A percentile compares a stretch with the other conserved stretches of the same genome.
These are phyloP conservation scores for Ceratotherium simum DNA, from an alignment of 2,113 vertebrate species.

Conservation along the genomic window DNA sequence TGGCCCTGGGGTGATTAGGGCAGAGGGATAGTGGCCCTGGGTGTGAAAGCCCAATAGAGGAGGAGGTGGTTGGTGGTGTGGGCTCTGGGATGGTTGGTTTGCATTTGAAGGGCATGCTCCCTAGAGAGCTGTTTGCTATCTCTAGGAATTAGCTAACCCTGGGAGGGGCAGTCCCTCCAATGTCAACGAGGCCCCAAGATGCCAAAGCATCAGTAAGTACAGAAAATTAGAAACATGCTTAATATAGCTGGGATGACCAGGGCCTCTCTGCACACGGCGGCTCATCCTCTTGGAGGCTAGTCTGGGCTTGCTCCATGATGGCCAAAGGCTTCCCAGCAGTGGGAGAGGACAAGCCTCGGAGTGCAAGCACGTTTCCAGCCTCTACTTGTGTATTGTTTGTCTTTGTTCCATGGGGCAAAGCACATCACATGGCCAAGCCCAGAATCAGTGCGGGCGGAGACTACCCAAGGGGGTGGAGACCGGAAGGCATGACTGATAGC, in stretches of 20 bases:
- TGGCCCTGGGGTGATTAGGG: background rate
- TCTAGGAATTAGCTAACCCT: background rate
- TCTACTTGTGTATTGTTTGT: background rate
- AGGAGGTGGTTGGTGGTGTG: background rate
- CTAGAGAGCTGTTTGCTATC: background rate
- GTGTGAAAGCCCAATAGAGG: background rate
- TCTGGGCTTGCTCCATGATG: background rate
- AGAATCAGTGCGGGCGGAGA: background rate
- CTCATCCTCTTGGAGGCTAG: background rate
- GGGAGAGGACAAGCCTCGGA: background rate
- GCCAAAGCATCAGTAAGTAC: background rate
- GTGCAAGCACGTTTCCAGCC: background rate
- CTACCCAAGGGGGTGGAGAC: background rate
- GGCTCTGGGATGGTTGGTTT: background rate
- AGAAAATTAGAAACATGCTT: background rate
- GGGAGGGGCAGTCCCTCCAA: background rate
- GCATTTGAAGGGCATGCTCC: background rate
- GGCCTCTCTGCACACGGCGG: fast-evolving
- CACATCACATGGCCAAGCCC: background rate
- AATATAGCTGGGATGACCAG: background rate
- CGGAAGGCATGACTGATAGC: background rate
- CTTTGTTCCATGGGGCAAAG: background rate
- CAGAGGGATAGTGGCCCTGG: too few species aligned
- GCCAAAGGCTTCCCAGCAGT: background rate
- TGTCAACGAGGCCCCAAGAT: background rate